Percentiles rank a stretch among this genome's conserved stretches.
These are phyloP conservation scores for Dinoponera quadriceps DNA, from an alignment of 1,140 invertebrate species.

Conservation along the genomic window DNA sequence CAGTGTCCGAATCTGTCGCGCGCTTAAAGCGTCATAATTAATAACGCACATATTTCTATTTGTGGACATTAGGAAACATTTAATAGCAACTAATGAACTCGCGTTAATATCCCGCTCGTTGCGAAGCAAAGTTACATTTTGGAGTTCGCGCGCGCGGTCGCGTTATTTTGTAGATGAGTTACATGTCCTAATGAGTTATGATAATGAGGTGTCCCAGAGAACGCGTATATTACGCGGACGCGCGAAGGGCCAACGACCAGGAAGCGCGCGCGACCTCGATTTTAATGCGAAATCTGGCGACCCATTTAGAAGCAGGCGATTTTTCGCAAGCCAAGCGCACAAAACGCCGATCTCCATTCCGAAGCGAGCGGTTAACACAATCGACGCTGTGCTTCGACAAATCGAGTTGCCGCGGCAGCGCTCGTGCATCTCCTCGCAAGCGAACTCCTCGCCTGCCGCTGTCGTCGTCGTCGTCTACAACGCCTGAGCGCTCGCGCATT, in stretches of 20 bases:
- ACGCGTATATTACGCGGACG: neutral
- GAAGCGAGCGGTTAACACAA: neutral
- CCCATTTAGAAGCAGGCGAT: neutral
- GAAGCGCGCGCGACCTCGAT: neutral
- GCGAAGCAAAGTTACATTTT: neutral
- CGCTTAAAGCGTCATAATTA: neutral
- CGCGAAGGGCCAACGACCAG: too few relatives aligned
- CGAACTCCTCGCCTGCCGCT: neutral
- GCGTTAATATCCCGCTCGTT: neutral
- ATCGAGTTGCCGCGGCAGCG: neutral
- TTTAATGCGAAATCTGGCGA: neutral
- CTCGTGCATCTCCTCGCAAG: conserved; percentile 1
- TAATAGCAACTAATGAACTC: neutral
- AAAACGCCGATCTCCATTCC: neutral
- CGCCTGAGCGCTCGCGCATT: conserved; percentile 55
- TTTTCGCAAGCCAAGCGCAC: neutral
- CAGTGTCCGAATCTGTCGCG: too few relatives aligned
- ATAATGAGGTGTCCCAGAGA: neutral
- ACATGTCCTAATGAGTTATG: neutral
- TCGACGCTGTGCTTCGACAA: conserved; percentile 11
- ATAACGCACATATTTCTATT: neutral
- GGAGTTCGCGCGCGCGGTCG: neutral
- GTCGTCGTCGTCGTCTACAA: neutral
- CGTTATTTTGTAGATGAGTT: neutral
- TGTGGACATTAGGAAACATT: conserved; percentile 1